A percentile compares a stretch with the other conserved stretches of the same genome.
Conservation (phyloP, 1,140 invertebrate genomes). For the Papilio polyxenes region DNA sequence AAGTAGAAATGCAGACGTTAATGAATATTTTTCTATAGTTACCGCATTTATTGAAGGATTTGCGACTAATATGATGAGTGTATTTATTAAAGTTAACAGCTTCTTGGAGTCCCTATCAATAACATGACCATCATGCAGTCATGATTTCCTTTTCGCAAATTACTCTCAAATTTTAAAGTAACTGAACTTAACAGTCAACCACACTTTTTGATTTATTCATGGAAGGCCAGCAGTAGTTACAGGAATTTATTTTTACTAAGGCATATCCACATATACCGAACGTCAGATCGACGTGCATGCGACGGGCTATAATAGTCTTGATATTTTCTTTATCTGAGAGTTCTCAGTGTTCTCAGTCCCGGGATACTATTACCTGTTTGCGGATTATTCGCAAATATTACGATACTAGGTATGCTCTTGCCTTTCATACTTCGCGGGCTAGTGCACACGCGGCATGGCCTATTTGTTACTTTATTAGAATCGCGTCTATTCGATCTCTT, state of each 20-base stretch:
- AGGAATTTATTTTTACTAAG: background rate
- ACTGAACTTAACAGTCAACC: background rate
- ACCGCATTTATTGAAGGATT: background rate
- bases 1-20: too few relatives aligned
- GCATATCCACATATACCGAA: constrained; percentile 50
- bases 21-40: background rate
- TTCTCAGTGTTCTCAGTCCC: constrained; percentile 59
- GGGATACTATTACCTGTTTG: constrained; percentile 73
- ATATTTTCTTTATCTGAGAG: constrained; percentile 76
- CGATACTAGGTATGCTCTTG: constrained; percentile 49
- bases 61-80: background rate
- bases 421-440: constrained; percentile 47
- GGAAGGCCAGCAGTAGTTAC: background rate
- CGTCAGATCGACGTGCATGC: constrained; percentile 61
- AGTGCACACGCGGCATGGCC: constrained; percentile 37
- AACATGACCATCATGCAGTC: background rate
- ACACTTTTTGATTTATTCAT: background rate
- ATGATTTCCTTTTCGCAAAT: too few relatives aligned
- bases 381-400: constrained; percentile 72
- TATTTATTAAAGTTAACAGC: background rate
- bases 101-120: background rate
- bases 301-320: constrained; percentile 75
- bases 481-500: background rate
- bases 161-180: too few relatives aligned
- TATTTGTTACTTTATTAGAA: constrained; percentile 21